Conservation (phyloP, 2,797 vertebrate genomes). For the Paedocypris micromegethes region DNA sequence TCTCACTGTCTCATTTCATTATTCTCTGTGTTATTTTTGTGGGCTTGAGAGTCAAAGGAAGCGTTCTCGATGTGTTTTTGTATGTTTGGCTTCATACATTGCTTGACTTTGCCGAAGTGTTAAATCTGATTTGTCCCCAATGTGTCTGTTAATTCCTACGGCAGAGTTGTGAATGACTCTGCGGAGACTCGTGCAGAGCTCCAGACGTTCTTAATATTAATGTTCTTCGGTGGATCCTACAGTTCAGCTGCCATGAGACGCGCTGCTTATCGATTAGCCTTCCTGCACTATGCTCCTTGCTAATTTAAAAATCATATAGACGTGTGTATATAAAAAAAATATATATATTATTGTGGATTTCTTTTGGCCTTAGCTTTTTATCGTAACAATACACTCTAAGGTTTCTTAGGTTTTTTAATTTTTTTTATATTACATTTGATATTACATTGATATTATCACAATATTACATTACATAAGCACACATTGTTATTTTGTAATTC, state of each 20-base stretch:
- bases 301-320: too few relatives aligned
- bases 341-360: too few relatives aligned
- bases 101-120: constrained; percentile 26
- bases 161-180: constrained; percentile 18
- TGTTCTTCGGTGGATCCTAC: constrained; percentile 32
- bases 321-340: too few relatives aligned
- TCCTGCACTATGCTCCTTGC: not conserved
- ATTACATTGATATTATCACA: too few relatives aligned
- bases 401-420: too few relatives aligned
- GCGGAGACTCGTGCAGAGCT: constrained; percentile 22
- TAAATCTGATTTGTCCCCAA: constrained; percentile 34
- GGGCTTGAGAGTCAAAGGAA: constrained; percentile 7
- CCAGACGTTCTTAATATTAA: constrained; percentile 26
- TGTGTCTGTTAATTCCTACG: constrained; percentile 28
- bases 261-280: constrained; percentile 6
- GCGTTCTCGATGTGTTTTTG: constrained; percentile 15
- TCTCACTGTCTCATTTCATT: constrained; percentile 23
- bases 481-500: too few relatives aligned
- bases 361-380: too few relatives aligned
- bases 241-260: constrained; percentile 11
- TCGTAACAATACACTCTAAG: too few relatives aligned
- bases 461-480: too few relatives aligned
- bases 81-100: constrained; percentile 27
- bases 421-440: too few relatives aligned
- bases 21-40: constrained; percentile 33